Base-by-base conservation (phyloP, 2,113 vertebrate species). In the Alaudala cheleensis region DNA sequence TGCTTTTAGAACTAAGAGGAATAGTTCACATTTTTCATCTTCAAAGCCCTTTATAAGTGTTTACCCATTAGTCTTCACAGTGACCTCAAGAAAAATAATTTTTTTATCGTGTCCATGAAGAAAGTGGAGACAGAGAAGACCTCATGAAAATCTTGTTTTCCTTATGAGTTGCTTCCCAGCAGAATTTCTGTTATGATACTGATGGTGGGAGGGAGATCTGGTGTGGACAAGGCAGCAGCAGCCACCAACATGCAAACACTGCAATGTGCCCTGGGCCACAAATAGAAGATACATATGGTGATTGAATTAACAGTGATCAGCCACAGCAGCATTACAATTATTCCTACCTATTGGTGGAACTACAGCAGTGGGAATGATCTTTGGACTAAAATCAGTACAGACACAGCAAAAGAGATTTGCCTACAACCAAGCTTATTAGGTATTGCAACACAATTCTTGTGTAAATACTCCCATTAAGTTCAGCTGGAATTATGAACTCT, bases 401-500 rank as follows among this genome's bases (percentile, higher is more conserved):
- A 85, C 26, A 47, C 17, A 80, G 54, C 24, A 86, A 93, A 91
- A 64, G 58, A 94, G 34, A 44, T 60, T 92, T 90, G 60, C 72
- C 74, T 74, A 88, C 74, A 77, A 66, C 53, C 45, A 60, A 86
- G 44, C 13, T 39, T 78, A 78, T 77, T 93, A 94, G 64, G 14
- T 88, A 34, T 94, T 94, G 91, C 94, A 92, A 88, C 83, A 95
- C 49, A 81, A 77, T 22, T 86, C 64, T 83, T 93, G 81, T 95
- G 86, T 78, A 95, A 96, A 86, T 94, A 81, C 4, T 86, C 33
- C 47, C 33, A 83, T 95, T 92, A 90, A 92, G 34, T 86, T 93
- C 69, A 81, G 64, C 76, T 81, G 80, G 72, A 93, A 86, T 92
- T 11, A 80, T 58, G 64, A 90, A 62, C 74, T 83, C 67, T 93